phyloP scores from a whole-genome alignment of 2,888 invertebrate genomes.

The Spilosoma lubricipeda region DNA sequence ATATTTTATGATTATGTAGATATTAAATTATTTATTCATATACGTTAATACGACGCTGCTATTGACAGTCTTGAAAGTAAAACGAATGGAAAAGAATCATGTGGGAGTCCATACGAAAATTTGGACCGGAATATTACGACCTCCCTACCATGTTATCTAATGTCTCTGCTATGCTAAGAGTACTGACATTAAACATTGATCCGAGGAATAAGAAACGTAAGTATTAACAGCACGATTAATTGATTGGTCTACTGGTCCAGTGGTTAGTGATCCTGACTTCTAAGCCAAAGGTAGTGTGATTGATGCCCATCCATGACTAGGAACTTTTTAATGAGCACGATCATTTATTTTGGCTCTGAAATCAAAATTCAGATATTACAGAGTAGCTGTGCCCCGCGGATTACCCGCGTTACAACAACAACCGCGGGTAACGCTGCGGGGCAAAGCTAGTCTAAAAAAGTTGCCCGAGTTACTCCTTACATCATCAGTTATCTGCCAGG shows the following conservation, averaged over 20 bases:
- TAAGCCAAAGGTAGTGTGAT: background rate
- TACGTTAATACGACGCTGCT: too few species aligned
- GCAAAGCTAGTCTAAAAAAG: too few species aligned
- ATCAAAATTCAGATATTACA: too few species aligned
- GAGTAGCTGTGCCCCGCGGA: too few species aligned
- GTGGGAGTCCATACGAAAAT: constrained; percentile 40
- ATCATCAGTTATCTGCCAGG: too few species aligned
- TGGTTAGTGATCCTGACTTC: background rate
- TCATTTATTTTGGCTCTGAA: background rate
- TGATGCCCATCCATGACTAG: too few species aligned
- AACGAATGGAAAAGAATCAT: background rate
- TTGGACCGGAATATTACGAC: constrained; percentile 58
- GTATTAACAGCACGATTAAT: constrained; percentile 5
- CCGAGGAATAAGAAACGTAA: constrained; percentile 33
- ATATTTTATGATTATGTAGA: background rate
- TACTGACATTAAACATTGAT: constrained; percentile 61
- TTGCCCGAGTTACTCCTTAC: too few species aligned
- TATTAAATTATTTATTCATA: background rate
- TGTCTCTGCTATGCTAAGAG: constrained; percentile 56
- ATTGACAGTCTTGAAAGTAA: background rate
- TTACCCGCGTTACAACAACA: too few species aligned
- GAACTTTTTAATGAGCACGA: too few species aligned
- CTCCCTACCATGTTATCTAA: constrained; percentile 68
- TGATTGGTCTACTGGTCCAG: background rate
- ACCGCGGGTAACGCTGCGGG: too few species aligned